Conservation (phyloP, 2,888 invertebrate genomes). For the Leucania comma region DNA sequence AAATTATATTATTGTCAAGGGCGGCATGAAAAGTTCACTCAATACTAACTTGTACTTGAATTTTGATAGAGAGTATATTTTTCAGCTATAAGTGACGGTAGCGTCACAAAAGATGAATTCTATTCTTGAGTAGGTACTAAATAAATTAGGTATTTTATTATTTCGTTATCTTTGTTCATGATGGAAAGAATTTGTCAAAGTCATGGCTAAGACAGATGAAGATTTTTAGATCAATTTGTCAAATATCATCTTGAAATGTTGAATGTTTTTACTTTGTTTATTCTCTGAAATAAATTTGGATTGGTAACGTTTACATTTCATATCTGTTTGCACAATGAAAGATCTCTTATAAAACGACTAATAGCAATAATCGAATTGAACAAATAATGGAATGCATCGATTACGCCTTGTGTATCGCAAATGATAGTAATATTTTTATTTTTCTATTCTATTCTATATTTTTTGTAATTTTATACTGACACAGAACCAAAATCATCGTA, state of each 20-base stretch:
- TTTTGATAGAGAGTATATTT: constrained; percentile 34
- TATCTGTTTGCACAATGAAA: neutral
- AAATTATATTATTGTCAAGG: constrained; percentile 66
- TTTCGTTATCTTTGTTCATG: neutral
- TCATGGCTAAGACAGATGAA: constrained; percentile 1
- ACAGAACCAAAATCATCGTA: constrained; percentile 49
- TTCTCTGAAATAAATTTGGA: neutral
- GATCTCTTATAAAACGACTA: neutral
- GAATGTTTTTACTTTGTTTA: neutral
- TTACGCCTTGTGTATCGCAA: neutral
- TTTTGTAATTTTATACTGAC: constrained; percentile 19
- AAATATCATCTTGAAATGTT: neutral
- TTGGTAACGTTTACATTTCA: neutral
- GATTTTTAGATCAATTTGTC: neutral
- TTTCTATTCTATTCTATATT: too few relatives aligned
- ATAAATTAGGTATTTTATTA: constrained; percentile 6
- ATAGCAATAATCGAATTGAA: neutral
- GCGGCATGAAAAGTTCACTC: constrained; percentile 55
- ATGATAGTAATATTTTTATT: neutral
- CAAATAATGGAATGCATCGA: neutral
- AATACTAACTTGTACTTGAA: constrained; percentile 52
- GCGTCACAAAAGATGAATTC: constrained; percentile 17
- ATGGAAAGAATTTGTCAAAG: neutral
- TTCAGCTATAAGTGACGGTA: constrained; percentile 18
- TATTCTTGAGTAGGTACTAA: neutral